Percentiles rank a stretch among this genome's conserved stretches.
These are phyloP conservation scores for Pholis gunnellus DNA, from an alignment of 2,113 vertebrate genomes.

Conservation along the genomic window DNA sequence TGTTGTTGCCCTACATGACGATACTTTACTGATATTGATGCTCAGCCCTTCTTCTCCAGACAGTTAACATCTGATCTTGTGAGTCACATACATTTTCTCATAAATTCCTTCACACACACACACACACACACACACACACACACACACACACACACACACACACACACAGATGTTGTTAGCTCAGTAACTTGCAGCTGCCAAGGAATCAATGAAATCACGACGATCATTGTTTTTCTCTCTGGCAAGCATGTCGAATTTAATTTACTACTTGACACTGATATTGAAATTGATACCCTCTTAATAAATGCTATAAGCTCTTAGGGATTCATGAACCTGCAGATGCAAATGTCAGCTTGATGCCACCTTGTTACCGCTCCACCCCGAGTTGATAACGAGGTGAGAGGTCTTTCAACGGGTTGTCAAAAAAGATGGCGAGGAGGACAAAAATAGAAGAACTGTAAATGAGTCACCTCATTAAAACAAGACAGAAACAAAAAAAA, in stretches of 20 bases:
- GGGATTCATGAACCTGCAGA: constrained; percentile 18
- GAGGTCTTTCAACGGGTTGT: constrained; percentile 37
- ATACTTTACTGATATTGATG: not conserved
- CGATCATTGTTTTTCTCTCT: not conserved
- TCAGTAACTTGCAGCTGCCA: not conserved
- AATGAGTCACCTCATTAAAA: constrained; percentile 68
- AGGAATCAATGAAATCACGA: not conserved
- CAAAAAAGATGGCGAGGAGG: constrained; percentile 13
- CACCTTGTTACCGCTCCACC: constrained; percentile 47
- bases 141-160: not conserved
- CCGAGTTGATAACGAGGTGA: constrained; percentile 43
- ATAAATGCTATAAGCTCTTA: constrained; percentile 27
- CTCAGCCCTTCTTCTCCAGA: not conserved
- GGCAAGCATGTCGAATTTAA: not conserved
- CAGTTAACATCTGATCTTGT: not conserved
- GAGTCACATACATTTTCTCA: not conserved
- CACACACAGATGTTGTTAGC: not conserved
- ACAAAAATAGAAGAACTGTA: constrained; percentile 58
- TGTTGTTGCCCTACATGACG: not conserved
- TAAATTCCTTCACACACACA: not conserved
- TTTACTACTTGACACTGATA: not conserved
- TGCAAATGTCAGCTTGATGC: constrained; percentile 43
- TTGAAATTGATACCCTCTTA: constrained; percentile 27
- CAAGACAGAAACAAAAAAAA: constrained; percentile 20
- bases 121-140: not conserved